Base-by-base conservation (phyloP, 1,140 invertebrate species). In the Berghia stephanieae region DNA sequence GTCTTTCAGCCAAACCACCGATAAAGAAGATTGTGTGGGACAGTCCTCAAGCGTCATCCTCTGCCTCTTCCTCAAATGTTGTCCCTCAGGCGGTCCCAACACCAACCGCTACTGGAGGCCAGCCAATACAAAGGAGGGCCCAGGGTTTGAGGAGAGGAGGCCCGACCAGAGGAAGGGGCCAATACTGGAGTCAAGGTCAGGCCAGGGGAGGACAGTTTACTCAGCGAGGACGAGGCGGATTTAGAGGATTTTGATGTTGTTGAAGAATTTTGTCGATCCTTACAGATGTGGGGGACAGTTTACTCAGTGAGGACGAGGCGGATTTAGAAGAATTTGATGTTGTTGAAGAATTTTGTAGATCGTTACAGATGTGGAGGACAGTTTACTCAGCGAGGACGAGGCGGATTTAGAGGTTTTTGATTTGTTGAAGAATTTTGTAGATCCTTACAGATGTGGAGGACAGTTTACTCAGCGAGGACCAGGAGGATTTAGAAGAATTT, bases 11-110 rank as follows among this genome's bases (percentile, higher is more conserved):
- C 63, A 76, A 76, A 43, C 74, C 74, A 13, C 74, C 46, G 74
- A 76, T 76, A 16, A 76, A 76, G 63, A 76, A 76, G 24, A 76
- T 76, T 38, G 63, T 76, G 10, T 76, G 74, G 74, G 74, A 76
- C 44, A 8, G 8, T 8, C 27, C 57, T 24, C 8, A 10, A 10
- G 27, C 8, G 10, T 16, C 42, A n/a, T 5, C 49, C 6, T 2
- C 46, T 13, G 27, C 43, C n/a, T 73, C 71, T 13, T 3, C n/a
- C n/a, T n/a, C n/a, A n/a, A n/a, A n/a, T n/a, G n/a, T n/a, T n/a
- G n/a, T n/a, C n/a, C n/a, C n/a, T n/a, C n/a, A n/a, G n/a, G n/a
- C n/a, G n/a, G n/a, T n/a, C n/a, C n/a, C 49, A 38, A n/a, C 63
- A 3, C 21, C 57, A 68, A 3, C 55, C 8, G 4, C 72, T 3